Evolutionary conservation across 2,113 vertebrate species (phyloP).

Genomic region (Ochotona curzoniae): DNA sequence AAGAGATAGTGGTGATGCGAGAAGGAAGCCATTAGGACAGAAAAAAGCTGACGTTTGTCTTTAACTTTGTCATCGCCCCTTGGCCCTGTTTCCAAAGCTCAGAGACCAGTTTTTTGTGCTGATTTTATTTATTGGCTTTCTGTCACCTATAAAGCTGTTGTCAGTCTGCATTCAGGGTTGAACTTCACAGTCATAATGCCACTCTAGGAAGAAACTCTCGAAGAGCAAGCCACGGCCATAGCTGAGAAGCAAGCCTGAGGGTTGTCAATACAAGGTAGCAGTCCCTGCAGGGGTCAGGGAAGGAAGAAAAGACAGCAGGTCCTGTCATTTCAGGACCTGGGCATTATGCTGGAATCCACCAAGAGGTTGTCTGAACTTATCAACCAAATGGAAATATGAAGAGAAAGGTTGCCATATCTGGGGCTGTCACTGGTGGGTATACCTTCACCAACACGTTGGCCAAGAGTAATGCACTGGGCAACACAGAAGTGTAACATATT

Average conservation of each 20-base stretch:
- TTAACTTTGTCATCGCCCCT: constrained; percentile 20
- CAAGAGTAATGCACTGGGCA: background rate
- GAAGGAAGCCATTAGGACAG: background rate
- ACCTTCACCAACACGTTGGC: background rate
- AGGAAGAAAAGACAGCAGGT: background rate
- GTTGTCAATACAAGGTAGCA: background rate
- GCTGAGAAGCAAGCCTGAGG: background rate
- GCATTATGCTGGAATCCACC: background rate
- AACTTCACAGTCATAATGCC: background rate
- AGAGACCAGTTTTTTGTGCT: background rate
- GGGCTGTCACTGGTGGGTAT: background rate
- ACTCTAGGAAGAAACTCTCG: background rate
- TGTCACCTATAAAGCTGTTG: constrained; percentile 19
- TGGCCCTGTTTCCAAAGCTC: background rate
- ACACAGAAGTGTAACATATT: background rate
- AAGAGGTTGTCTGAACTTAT: background rate
- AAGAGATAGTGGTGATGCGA: background rate
- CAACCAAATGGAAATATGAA: constrained; percentile 15
- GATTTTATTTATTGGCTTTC: constrained; percentile 41
- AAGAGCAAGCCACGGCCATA: background rate
- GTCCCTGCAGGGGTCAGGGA: background rate
- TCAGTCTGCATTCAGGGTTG: background rate
- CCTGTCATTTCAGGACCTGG: background rate
- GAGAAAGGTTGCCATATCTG: background rate
- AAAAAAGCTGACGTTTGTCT: background rate